These are phyloP conservation scores for Mactromeris polynyma DNA, from an alignment of 2,888 invertebrate genomes.

Conservation along the genomic window DNA sequence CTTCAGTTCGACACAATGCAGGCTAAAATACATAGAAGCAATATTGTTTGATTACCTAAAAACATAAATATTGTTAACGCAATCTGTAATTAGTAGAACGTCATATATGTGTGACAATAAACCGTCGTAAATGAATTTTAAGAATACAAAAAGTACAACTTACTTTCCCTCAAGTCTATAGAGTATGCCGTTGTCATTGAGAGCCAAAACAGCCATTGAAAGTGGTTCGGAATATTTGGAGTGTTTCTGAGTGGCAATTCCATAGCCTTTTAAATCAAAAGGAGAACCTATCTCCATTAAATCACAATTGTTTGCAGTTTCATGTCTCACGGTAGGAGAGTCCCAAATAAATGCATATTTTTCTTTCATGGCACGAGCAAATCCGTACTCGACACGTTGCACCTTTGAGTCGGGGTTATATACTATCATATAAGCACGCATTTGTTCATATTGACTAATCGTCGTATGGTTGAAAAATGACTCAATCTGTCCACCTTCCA, in stretches of 20 bases:
- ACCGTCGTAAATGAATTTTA: too few species aligned
- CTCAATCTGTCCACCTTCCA: slow-evolving; percentile 82
- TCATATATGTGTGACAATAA: too few species aligned
- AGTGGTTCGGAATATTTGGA: slow-evolving; percentile 80
- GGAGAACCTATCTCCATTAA: slow-evolving; percentile 83
- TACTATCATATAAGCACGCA: slow-evolving; percentile 82
- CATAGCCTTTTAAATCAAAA: slow-evolving; percentile 84
- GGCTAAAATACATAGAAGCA: too few species aligned
- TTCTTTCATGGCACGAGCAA: slow-evolving; percentile 76
- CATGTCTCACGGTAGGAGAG: slow-evolving; percentile 82
- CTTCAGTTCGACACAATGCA: too few species aligned
- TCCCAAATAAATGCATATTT: slow-evolving; percentile 86
- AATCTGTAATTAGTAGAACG: too few species aligned
- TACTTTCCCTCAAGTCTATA: slow-evolving; percentile 83
- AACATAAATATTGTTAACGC: too few species aligned
- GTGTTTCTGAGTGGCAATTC: slow-evolving; percentile 79
- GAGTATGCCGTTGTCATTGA: slow-evolving; percentile 81
- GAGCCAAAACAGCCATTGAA: slow-evolving; percentile 79
- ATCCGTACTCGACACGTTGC: slow-evolving; percentile 78
- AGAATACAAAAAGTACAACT: slow-evolving; percentile 56
- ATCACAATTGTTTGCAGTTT: slow-evolving; percentile 80
- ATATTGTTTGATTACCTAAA: too few species aligned
- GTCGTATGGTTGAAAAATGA: slow-evolving; percentile 82
- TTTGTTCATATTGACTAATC: slow-evolving; percentile 80
- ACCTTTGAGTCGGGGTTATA: slow-evolving; percentile 78